These are phyloP conservation scores for Drusus annulatus DNA, from an alignment of 1,140 invertebrate species.

Conservation along the genomic window DNA sequence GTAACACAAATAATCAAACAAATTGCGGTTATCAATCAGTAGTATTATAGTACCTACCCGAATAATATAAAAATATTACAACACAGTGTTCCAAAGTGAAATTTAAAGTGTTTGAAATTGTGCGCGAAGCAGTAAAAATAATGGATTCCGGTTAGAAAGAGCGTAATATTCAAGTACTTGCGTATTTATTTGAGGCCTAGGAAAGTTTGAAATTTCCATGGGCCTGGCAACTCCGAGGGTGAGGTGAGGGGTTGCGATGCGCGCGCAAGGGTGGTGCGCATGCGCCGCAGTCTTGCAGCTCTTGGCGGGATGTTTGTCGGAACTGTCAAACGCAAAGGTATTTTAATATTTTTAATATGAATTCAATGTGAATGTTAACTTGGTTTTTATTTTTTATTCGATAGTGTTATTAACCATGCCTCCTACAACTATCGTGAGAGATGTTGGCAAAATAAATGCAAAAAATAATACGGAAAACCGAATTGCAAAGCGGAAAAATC, in stretches of 20 bases:
- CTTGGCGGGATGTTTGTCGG: conserved; percentile 21
- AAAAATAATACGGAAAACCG: too few species aligned
- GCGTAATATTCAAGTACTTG: neutral
- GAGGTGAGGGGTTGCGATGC: conserved; percentile 36
- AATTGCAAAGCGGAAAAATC: too few species aligned
- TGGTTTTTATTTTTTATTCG: too few species aligned
- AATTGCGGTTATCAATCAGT: neutral
- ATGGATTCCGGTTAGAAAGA: neutral
- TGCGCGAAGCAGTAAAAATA: neutral
- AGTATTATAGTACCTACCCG: neutral
- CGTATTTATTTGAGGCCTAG: neutral
- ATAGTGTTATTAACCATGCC: too few species aligned
- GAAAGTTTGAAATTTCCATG: conserved; percentile 14
- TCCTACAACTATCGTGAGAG: too few species aligned
- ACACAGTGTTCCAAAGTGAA: neutral
- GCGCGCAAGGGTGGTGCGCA: conserved; percentile 27
- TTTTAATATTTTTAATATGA: neutral
- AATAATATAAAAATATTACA: neutral
- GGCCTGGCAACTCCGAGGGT: conserved; percentile 19
- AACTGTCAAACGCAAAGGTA: conserved; percentile 28
- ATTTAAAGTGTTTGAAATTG: neutral
- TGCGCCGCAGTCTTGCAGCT: conserved; percentile 16
- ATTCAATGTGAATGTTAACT: too few species aligned
- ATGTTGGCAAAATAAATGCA: too few species aligned
- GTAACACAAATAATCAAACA: neutral